A percentile compares a stretch with the other conserved stretches of the same genome.
These are phyloP conservation scores for Standfussiana lucernea DNA, from an alignment of 2,888 invertebrate species.

Conservation along the genomic window DNA sequence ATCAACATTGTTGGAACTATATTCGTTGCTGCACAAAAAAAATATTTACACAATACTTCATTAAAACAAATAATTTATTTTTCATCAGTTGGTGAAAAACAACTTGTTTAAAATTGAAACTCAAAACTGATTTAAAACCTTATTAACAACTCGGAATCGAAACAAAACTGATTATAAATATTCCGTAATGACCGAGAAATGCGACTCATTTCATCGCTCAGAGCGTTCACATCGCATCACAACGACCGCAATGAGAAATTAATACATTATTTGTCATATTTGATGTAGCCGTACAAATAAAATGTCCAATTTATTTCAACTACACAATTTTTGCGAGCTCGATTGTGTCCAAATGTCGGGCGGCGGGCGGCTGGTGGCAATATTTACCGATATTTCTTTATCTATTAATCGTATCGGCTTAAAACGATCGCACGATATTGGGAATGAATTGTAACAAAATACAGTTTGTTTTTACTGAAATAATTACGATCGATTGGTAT, in stretches of 20 bases:
- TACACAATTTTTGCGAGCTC: conserved; percentile 45
- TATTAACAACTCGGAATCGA: conserved; percentile 34
- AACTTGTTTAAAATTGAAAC: no score
- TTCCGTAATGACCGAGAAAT: conserved; percentile 14
- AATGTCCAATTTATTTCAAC: conserved; percentile 51
- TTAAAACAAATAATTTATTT: conserved; percentile 4
- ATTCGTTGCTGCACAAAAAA: neutral
- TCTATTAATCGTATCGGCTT: conserved; percentile 63
- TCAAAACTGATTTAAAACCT: conserved; percentile 21
- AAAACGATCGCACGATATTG: conserved; percentile 48
- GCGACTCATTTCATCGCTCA: neutral
- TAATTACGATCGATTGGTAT: conserved; percentile 31
- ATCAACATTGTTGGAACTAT: neutral
- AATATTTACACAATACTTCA: neutral
- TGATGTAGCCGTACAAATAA: conserved; percentile 36
- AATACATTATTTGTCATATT: conserved; percentile 56
- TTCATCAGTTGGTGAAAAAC: no score
- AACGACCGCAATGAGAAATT: conserved; percentile 38
- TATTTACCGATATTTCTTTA: conserved; percentile 60
- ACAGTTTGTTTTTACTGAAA: conserved; percentile 36
- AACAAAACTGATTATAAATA: conserved; percentile 28
- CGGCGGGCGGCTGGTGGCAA: conserved; percentile 32
- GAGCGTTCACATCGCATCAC: conserved; percentile 20
- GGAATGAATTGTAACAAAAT: conserved; percentile 46
- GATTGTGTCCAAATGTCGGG: conserved; percentile 56